Base-by-base conservation (phyloP, 2,113 vertebrate genomes). In the Vulpes vulpes region DNA sequence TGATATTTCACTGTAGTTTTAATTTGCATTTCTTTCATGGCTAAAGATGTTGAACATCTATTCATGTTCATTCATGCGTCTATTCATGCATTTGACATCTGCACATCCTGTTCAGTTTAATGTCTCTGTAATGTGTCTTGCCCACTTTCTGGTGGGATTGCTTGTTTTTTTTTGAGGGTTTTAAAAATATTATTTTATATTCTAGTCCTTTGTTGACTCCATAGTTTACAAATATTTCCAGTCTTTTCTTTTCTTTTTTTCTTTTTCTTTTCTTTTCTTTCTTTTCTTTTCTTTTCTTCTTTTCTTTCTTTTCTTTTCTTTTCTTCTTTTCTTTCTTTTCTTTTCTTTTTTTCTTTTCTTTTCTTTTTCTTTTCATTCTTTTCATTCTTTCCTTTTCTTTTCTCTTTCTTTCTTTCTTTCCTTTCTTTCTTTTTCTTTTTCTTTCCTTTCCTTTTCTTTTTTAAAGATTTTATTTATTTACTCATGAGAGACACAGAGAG, bases 371-470 rank as follows among this genome's bases (percentile, higher is more conserved):
- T 11, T 5, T n/a, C n/a, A n/a, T n/a, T 11, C 11, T 22, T 27
- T 6, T 25, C 25, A 25, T 14, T 23, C 25, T 25, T 27, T 27
- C 4, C 0, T 27, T 64, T 1, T 11, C 4, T 27, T 25, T 10
- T 59, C 2, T 59, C 17, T 11, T 5, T 11, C 11, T 27, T 6
- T 25, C 25, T 62, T 14, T 23, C 25, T 23, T 14, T 23, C 25
- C 2, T 11, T 8, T 62, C 3, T 25, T 27, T 27, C 4, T 1
- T 27, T 64, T 1, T 11, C 4, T 59, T 6, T 59, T 59, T 2
- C 60, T 62, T 60, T 60, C 20, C 60, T 62, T 4, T 43, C 43
- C 43, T 43, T 43, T 43, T 43, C 43, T 7, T 43, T 43, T 43
- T 6, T 43, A 43, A 43, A 43, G 43, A 43, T 43, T 43, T 43